phyloP scores from a whole-genome alignment of 2,797 vertebrate genomes.

The Taenioides sp. region DNA sequence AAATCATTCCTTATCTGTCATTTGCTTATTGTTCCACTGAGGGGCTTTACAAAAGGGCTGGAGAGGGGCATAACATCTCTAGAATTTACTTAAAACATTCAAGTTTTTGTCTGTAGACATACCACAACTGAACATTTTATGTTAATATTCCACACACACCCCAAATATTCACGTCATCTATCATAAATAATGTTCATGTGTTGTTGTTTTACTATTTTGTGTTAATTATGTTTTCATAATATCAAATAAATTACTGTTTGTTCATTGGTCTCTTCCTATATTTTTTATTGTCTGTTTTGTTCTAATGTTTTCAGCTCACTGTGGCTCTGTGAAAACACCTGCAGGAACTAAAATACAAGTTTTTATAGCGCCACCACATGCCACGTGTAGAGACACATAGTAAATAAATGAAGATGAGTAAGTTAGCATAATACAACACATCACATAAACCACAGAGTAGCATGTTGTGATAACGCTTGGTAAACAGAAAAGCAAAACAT shows the following conservation, averaged over 20 bases:
- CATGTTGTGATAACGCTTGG: conserved; percentile 52
- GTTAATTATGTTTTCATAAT: too few species aligned
- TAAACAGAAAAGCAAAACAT: conserved; percentile 64
- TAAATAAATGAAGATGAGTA: conserved; percentile 18
- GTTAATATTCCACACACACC: too few species aligned
- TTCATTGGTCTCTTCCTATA: too few species aligned
- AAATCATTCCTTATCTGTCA: conserved; percentile 82
- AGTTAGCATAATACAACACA: conserved; percentile 9
- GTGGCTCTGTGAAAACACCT: too few species aligned
- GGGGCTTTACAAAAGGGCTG: conserved; percentile 26
- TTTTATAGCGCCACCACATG: too few species aligned
- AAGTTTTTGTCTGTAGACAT: conserved; percentile 33
- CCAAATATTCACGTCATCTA: too few species aligned
- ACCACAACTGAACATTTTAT: conserved; percentile 7
- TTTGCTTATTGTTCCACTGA: conserved; percentile 73
- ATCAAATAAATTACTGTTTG: too few species aligned
- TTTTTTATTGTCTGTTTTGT: too few species aligned
- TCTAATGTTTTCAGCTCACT: too few species aligned
- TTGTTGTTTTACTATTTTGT: too few species aligned
- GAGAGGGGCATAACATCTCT: conserved; percentile 28
- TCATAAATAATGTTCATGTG: too few species aligned
- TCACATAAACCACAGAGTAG: conserved; percentile 65
- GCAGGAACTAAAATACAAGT: too few species aligned
- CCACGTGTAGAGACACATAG: conserved; percentile 24
- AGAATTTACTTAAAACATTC: conserved; percentile 41